A percentile compares a stretch with the other conserved stretches of the same genome.
Evolutionary conservation across 2,888 invertebrate genomes (phyloP).

Genomic region (Xylocampa areola): DNA sequence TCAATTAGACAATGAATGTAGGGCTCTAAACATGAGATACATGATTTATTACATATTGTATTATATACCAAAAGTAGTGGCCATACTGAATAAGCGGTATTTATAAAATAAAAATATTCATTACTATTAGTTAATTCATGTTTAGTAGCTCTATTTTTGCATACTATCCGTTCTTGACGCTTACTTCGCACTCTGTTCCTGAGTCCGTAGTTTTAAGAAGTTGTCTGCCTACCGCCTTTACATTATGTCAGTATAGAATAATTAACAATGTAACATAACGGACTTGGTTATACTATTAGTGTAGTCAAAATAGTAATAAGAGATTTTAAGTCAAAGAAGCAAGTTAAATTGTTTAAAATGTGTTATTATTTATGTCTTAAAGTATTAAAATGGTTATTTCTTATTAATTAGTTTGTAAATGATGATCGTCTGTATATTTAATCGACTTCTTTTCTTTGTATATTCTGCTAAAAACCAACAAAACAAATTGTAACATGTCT

Average conservation of each 20-base stretch:
- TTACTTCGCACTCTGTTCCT: conserved; percentile 82
- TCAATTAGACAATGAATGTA: conserved; percentile 40
- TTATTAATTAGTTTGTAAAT: conserved; percentile 90
- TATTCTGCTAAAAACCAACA: conserved; percentile 80
- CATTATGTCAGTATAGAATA: conserved; percentile 88
- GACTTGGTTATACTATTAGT: conserved; percentile 89
- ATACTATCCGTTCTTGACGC: conserved; percentile 53
- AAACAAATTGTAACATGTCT: conserved; percentile 70
- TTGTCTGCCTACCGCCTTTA: conserved; percentile 90
- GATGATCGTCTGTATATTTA: conserved; percentile 84
- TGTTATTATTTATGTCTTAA: conserved; percentile 90
- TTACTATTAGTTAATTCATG: conserved; percentile 34
- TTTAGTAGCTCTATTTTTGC: conserved; percentile 50
- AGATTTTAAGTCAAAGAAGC: conserved; percentile 90
- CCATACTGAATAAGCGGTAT: conserved; percentile 4
- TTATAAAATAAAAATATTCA: conserved; percentile 1
- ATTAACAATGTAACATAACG: conserved; percentile 85
- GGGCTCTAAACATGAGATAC: conserved; percentile 48
- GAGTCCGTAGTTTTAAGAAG: conserved; percentile 86
- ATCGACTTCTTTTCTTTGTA: conserved; percentile 75
- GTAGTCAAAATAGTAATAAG: conserved; percentile 88
- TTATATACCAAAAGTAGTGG: neutral
- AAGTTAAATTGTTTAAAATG: conserved; percentile 90
- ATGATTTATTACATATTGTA: neutral
- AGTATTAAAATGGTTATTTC: conserved; percentile 90